These are phyloP conservation scores for Gallinago paraguaiae DNA, from an alignment of 2,113 vertebrate species.

Conservation along the genomic window DNA sequence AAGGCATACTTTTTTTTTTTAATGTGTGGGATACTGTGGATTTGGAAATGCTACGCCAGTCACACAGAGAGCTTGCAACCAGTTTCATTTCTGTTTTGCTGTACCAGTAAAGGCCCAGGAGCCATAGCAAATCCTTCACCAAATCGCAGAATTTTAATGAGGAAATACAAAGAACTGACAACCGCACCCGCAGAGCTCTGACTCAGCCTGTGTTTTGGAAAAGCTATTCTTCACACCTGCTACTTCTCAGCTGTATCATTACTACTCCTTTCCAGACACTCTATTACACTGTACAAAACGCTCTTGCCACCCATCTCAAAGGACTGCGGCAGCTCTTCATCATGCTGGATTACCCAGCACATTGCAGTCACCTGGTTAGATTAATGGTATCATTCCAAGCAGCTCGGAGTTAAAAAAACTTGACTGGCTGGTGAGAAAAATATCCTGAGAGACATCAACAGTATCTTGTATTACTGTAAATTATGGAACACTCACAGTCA, in stretches of 20 bases:
- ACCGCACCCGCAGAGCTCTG: slow-evolving; percentile 9
- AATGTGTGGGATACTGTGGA: background rate
- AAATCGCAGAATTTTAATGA: background rate
- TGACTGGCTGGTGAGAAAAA: background rate
- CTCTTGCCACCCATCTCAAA: background rate
- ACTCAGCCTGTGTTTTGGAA: slow-evolving; percentile 8
- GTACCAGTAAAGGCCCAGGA: background rate
- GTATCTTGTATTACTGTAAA: background rate
- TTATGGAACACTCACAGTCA: slow-evolving; percentile 13
- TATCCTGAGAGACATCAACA: slow-evolving; percentile 3
- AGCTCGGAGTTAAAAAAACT: background rate
- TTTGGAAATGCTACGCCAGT: background rate
- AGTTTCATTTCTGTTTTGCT: background rate
- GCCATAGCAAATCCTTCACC: background rate
- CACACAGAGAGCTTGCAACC: background rate
- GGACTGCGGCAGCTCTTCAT: slow-evolving; percentile 12
- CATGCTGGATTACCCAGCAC: background rate
- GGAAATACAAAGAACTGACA: background rate
- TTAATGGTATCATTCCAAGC: background rate
- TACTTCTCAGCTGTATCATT: background rate
- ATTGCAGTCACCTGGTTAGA: background rate
- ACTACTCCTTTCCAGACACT: background rate
- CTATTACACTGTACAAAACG: background rate
- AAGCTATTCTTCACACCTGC: slow-evolving; percentile 11
- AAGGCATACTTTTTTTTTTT: background rate